phyloP scores from a whole-genome alignment of 2,888 invertebrate genomes.

The Chydorus sphaericus region DNA sequence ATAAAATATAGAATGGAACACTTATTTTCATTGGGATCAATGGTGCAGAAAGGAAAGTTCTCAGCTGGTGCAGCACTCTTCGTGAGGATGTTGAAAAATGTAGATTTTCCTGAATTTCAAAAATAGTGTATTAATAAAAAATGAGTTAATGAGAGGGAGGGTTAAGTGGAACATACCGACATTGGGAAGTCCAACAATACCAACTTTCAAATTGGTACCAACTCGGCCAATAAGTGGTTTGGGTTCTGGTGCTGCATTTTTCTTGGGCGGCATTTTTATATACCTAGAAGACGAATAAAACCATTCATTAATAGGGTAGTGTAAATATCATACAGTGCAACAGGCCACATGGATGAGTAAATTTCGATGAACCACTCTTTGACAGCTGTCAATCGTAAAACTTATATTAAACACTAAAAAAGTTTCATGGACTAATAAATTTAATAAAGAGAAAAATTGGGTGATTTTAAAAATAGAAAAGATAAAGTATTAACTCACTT shows the following conservation, averaged over 20 bases:
- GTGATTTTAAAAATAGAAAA: too few species aligned
- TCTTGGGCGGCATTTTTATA: conserved; percentile 47
- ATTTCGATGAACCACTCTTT: too few species aligned
- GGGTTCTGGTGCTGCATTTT: conserved; percentile 63
- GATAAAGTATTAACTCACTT: too few species aligned
- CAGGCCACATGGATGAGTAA: too few species aligned
- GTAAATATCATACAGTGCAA: too few species aligned
- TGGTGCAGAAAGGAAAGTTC: conserved; percentile 99
- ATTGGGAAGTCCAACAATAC: conserved; percentile 79
- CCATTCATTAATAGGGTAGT: too few species aligned
- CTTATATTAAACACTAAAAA: too few species aligned
- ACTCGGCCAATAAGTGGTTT: conserved; percentile 87
- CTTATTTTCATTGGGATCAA: conserved; percentile 99
- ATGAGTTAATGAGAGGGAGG: not conserved
- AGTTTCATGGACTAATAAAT: too few species aligned
- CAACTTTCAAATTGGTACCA: conserved; percentile 89
- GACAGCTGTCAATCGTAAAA: too few species aligned
- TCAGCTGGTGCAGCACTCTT: conserved; percentile 95
- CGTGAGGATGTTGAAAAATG: conserved; percentile 97
- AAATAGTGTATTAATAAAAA: conserved; percentile 30
- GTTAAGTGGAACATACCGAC: conserved; percentile 5
- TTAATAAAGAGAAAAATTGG: too few species aligned
- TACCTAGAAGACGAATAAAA: conserved; percentile 8
- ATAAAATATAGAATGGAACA: conserved; percentile 37
- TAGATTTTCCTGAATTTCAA: conserved; percentile 65